phyloP scores from a whole-genome alignment of 2,888 invertebrate genomes.

The Leucophenga montana region DNA sequence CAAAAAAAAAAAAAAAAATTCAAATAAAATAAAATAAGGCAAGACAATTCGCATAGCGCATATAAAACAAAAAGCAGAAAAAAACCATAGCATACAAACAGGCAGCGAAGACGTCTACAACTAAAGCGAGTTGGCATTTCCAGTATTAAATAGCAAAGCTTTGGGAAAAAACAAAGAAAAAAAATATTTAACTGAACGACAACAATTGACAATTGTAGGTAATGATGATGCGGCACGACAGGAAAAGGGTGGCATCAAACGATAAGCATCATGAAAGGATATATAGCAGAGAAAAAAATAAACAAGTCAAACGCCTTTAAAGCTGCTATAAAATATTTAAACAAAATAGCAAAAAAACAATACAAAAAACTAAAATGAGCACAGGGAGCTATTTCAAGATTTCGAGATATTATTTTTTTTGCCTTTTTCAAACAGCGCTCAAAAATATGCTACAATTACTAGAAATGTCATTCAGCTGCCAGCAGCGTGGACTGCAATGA shows the following conservation, averaged over 20 bases:
- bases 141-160: neutral
- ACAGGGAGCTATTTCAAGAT: slow-evolving; percentile 13
- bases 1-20: slow-evolving; percentile 45
- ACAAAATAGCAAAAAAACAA: neutral
- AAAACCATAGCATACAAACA: neutral
- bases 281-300: neutral
- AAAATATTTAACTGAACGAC: neutral
- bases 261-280: slow-evolving; percentile 6
- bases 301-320: too few relatives aligned
- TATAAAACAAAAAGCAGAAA: neutral
- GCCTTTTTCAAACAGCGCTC: slow-evolving; percentile 8
- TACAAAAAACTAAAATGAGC: slow-evolving; percentile 6
- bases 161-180: neutral
- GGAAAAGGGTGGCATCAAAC: slow-evolving; percentile 51
- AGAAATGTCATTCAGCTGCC: slow-evolving; percentile 25
- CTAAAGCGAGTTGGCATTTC: neutral
- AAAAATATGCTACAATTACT: slow-evolving; percentile 37
- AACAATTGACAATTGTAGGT: slow-evolving; percentile 69
- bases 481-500: slow-evolving; percentile 2
- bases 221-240: slow-evolving; percentile 48
- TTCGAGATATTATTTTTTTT: slow-evolving; percentile 26
- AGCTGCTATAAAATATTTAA: neutral
- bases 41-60: neutral
- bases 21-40: slow-evolving; percentile 4
- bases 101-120: neutral